Base-by-base conservation (phyloP, 2,888 invertebrate species). In the Nowickia ferox region DNA sequence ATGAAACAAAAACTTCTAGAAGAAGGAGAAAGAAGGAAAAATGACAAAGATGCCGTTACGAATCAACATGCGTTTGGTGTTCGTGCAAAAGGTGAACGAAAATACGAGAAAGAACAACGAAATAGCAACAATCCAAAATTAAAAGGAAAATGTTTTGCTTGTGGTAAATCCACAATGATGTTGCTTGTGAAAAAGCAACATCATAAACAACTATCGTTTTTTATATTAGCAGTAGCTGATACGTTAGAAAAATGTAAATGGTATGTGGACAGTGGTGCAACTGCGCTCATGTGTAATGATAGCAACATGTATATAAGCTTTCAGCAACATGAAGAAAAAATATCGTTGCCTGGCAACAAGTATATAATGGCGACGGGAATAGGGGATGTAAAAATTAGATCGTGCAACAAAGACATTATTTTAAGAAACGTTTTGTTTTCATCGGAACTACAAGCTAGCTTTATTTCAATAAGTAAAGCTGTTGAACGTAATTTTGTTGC, bases 361-460 rank as follows among this genome's bases (percentile, higher is more conserved):
- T 11, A 42, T 17, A 42, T 66, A 69, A 51, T 59, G 19, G 46
- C 66, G 69, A 86, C 30, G 57, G 82, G 59, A 11, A 22, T 22
- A 22, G 68, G 84, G n/a, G 68, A 59, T 40, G 77, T 85, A 13
- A 59, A 17, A 5, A 72, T 63, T 40, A 61, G 4, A 9, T 40
- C 38, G 22, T n/a, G 38, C 9, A 38, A 30, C 2, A 59, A 38
- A 9, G 59, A 72, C 42, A 30, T 75, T 79, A 11, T 48, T 17
- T 44, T 79, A 30, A 38, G 65, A n/a, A 51, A 82, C 40, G 78
- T 75, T 44, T 63, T 82, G 51, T 85, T 59, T 81, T 77, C 69
- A 9, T 69, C 85, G 2, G 82, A 78, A 13, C 51, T 85, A 22
- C 74, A 82, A 15, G 68, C 63, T 17, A 78, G 74, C 59, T 85